Percentiles rank a stretch among this genome's conserved stretches.
These are phyloP conservation scores for Nothobranchius kuhntae DNA, from an alignment of 2,113 vertebrate species.

Conservation along the genomic window DNA sequence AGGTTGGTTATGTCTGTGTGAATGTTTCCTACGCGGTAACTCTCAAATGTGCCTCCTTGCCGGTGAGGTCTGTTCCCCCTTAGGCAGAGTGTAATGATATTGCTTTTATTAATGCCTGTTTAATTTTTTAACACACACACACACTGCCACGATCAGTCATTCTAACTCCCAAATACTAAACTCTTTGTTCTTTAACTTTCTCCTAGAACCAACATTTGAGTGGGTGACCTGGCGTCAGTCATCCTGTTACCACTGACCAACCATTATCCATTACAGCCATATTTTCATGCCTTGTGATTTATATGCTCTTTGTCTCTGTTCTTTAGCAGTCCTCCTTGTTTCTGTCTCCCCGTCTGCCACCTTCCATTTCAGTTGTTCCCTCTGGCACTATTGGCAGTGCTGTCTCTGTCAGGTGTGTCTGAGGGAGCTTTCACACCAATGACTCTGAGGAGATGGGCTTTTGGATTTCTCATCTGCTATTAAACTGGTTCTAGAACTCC, in stretches of 20 bases:
- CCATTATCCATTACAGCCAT: slow-evolving; percentile 37
- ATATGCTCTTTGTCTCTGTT: slow-evolving; percentile 34
- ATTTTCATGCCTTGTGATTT: slow-evolving; percentile 35
- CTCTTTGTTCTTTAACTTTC: slow-evolving; percentile 8
- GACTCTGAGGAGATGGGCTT: slow-evolving; percentile 63
- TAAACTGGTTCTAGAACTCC: slow-evolving; percentile 54
- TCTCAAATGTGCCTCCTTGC: slow-evolving; percentile 23
- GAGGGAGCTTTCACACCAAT: slow-evolving; percentile 67
- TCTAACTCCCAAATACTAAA: slow-evolving; percentile 36
- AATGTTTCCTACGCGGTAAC: slow-evolving; percentile 31
- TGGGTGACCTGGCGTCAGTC: slow-evolving; percentile 10
- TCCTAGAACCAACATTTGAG: slow-evolving; percentile 27
- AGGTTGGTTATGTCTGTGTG: slow-evolving; percentile 42
- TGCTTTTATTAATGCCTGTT: slow-evolving; percentile 71
- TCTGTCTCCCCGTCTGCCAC: slow-evolving; percentile 44
- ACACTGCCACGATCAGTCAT: slow-evolving; percentile 16
- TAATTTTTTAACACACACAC: slow-evolving; percentile 57
- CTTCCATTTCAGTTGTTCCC: slow-evolving; percentile 55
- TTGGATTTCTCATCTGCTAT: slow-evolving; percentile 46
- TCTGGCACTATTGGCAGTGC: slow-evolving; percentile 62
- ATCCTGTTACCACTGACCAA: slow-evolving; percentile 33
- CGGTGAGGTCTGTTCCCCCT: slow-evolving; percentile 41
- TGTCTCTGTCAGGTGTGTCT: slow-evolving; percentile 70
- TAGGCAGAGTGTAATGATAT: slow-evolving; percentile 58
- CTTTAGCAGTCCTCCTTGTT: slow-evolving; percentile 26